These are phyloP conservation scores for Melanargia galathea DNA, from an alignment of 2,888 invertebrate genomes.

Conservation along the genomic window DNA sequence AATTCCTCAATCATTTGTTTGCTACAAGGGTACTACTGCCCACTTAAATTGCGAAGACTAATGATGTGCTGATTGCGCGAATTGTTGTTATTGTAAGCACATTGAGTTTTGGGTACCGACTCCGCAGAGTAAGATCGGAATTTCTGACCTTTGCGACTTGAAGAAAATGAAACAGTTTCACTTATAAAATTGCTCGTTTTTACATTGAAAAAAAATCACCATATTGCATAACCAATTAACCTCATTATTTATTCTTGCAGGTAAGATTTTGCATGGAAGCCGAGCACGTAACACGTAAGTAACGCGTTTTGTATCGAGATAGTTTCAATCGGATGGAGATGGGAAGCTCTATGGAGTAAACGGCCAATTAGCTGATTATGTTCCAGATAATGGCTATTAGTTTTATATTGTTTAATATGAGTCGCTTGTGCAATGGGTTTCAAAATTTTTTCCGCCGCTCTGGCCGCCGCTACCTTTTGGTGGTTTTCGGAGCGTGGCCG, in stretches of 20 bases:
- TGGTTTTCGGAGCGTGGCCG: conserved; percentile 82
- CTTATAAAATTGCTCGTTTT: neutral
- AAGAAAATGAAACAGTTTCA: neutral
- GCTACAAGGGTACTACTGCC: no score
- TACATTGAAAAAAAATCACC: conserved; percentile 14
- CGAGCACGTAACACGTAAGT: conserved; percentile 51
- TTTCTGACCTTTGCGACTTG: neutral
- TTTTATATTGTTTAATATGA: conserved; percentile 80
- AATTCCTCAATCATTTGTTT: neutral
- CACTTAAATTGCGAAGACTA: no score
- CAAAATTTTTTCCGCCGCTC: conserved; percentile 78
- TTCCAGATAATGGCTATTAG: conserved; percentile 76
- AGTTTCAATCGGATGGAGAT: conserved; percentile 41
- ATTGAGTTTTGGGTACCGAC: neutral
- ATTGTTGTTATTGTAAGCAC: no score
- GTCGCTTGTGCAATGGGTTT: conserved; percentile 75
- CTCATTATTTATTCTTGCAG: conserved; percentile 63
- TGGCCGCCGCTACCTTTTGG: conserved; percentile 77
- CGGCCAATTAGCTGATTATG: conserved; percentile 75
- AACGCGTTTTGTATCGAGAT: conserved; percentile 44
- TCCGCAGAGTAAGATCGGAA: neutral
- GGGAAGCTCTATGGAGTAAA: conserved; percentile 62
- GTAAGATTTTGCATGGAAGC: conserved; percentile 56
- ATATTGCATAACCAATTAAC: conserved; percentile 41
- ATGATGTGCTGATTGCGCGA: no score